Conservation (phyloP, 92 coral and sea anemone species). For the Epizoanthus scotinus region DNA sequence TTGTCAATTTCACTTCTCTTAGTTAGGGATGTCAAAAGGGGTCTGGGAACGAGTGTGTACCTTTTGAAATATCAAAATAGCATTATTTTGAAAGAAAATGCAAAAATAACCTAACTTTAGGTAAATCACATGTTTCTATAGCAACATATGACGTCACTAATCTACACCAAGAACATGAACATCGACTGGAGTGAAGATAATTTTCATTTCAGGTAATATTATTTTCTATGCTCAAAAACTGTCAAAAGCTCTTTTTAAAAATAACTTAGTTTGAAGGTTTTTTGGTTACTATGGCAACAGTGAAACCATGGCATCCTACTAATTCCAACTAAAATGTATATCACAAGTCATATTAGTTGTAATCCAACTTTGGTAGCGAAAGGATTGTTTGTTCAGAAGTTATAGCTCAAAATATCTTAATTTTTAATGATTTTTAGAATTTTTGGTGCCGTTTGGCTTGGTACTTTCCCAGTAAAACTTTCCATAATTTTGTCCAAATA, state of each 20-base stretch:
- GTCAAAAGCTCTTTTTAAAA: neutral
- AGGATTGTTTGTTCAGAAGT: slow-evolving; percentile 5
- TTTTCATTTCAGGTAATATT: slow-evolving; percentile 1
- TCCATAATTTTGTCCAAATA: neutral
- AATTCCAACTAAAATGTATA: neutral
- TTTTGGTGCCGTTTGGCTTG: slow-evolving; percentile 1
- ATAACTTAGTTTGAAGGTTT: neutral
- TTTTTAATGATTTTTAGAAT: neutral
- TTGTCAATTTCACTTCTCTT: no score
- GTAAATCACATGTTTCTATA: neutral
- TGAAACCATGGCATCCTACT: neutral
- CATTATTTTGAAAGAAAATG: slow-evolving; percentile 1
- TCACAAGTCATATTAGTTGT: neutral
- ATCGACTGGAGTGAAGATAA: slow-evolving; percentile 3
- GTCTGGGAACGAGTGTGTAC: neutral
- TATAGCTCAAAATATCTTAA: neutral
- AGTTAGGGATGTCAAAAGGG: no score
- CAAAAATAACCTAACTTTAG: neutral
- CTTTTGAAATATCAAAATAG: neutral
- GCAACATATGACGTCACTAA: neutral
- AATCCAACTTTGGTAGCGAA: neutral
- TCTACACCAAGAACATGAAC: neutral
- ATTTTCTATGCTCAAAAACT: neutral
- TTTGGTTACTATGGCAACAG: slow-evolving; percentile 5
- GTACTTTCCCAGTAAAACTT: neutral